Evolutionary conservation across 2,797 vertebrate species (phyloP), one percentile per base, ranked within the genome.

Genomic region (Falco concolor): DNA sequence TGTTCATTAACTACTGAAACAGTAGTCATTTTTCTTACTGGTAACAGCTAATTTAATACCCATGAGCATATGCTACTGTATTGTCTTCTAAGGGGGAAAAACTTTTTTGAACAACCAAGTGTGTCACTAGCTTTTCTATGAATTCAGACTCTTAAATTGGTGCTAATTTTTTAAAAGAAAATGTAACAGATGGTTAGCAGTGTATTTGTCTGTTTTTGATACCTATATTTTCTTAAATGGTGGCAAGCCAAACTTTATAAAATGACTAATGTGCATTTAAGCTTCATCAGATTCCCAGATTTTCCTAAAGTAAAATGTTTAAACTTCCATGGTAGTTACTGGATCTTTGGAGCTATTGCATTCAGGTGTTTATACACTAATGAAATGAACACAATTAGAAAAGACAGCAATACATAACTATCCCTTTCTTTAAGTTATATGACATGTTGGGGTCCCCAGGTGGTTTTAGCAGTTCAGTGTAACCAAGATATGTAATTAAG

Each of bases 151-250:
- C 95, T 89, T 95, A 83, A 94, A 96, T 94, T 93, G 95, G 96
- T 97, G 96, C 96, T 97, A 94, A 96, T 96, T 96, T 97, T 97
- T 96, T 95, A 60, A 95, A 95, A 90, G 84, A 79, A 93, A 89
- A 90, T 70, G 78, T 96, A 94, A 78, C 90, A 85, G 95, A 94
- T 93, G 94, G 95, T 87, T 94, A 94, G 93, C 95, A 89, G 60
- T 93, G 80, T 96, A 84, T 93, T 95, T 96, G 83, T 90, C 94
- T 78, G 61, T 4, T 97, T 97, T 96, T 95, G 95, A 96, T 96
- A 96, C 72, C 84, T 97, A 42, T 96, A 93, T 96, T 94, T 97
- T 97, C 95, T 96, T 96, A 93, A 92, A 77, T 69, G 81, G 63
- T 96, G 72, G 76, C 94, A 90, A 91, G 79, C 84, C 92, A 90